Base-by-base conservation (phyloP, 1,140 invertebrate genomes). In the Chrysoperla carnea region DNA sequence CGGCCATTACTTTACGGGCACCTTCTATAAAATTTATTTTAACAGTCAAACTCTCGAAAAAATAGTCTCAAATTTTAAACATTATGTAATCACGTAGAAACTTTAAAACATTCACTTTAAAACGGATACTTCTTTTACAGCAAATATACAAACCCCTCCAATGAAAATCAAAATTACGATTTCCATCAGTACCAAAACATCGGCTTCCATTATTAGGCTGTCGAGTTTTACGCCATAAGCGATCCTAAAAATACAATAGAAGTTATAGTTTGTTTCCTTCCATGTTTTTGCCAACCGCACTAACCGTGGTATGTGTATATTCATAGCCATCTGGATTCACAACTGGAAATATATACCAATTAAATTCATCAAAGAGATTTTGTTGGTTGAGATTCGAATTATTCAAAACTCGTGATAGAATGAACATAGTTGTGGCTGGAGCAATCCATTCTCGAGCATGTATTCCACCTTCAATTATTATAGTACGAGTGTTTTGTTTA, bases 301-400 rank as follows among this genome's bases (percentile, higher is more conserved):
- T 68, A 60, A 78, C 73, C 36, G 51, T 61, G 0, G 63, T 66
- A 48, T 78, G 74, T 1, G 78, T 73, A 51, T 75, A 85, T 33
- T 71, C 78, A 54, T 80, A 87, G 39, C 85, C 84, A 63, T 90
- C 84, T 9, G 84, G 82, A 59, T 84, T 84, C 2, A 72, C 53
- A 17, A 72, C 64, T 0, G 80, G 80, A 39, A 84, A 60, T 7
- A 84, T 60, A 47, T 80, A 77, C 79, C 79, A 84, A 31, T 79
- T 73, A 42, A 74, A 63, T 17, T 59, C 60, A 36, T 73, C 60
- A 9, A 78, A 67, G 48, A 76, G 50, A 38, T 52, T 41, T 48
- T 65, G 52, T 5, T 70, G 46, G 41, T 66, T 53, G 37, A 63
- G 8, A 46, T 74, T 48, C 14, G 57, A 28, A 48, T 67, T 68